A percentile compares a stretch with the other conserved stretches of the same genome.
These are phyloP conservation scores for Lagothrix lagotricha DNA, from an alignment of 2,797 vertebrate genomes.

Conservation along the genomic window DNA sequence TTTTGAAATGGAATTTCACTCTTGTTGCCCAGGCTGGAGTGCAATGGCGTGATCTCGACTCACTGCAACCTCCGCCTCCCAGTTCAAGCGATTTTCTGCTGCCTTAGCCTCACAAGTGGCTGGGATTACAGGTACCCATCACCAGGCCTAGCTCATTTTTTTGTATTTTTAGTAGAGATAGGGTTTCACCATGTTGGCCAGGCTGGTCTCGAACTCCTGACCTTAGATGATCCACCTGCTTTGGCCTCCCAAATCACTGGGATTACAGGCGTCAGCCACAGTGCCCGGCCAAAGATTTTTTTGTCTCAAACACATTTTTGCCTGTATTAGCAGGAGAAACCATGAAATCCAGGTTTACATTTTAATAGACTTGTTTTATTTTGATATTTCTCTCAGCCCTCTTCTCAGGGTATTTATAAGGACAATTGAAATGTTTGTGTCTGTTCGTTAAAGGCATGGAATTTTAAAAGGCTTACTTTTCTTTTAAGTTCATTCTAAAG, in stretches of 20 bases:
- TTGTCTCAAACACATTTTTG: neutral
- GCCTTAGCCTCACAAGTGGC: neutral
- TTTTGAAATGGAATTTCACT: neutral
- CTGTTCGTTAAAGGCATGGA: conserved; percentile 27
- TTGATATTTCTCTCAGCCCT: neutral
- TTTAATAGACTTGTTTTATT: conserved; percentile 36
- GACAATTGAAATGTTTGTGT: neutral
- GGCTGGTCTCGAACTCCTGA: neutral
- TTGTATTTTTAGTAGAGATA: neutral
- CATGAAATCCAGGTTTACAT: neutral
- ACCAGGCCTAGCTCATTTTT: neutral
- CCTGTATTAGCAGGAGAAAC: neutral
- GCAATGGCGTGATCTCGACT: neutral
- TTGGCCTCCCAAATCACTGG: neutral
- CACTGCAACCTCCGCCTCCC: neutral
- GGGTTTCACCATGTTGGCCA: neutral
- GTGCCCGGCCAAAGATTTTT: neutral
- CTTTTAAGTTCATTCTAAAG: conserved; percentile 44
- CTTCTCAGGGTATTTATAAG: conserved; percentile 39
- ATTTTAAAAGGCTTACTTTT: conserved; percentile 42
- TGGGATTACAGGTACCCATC: neutral
- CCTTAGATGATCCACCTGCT: neutral
- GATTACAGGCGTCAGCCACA: neutral
- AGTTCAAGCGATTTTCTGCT: neutral
- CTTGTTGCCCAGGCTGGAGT: neutral